These are phyloP conservation scores for Calyptomena viridis DNA, from an alignment of 2,113 vertebrate species.

Conservation along the genomic window DNA sequence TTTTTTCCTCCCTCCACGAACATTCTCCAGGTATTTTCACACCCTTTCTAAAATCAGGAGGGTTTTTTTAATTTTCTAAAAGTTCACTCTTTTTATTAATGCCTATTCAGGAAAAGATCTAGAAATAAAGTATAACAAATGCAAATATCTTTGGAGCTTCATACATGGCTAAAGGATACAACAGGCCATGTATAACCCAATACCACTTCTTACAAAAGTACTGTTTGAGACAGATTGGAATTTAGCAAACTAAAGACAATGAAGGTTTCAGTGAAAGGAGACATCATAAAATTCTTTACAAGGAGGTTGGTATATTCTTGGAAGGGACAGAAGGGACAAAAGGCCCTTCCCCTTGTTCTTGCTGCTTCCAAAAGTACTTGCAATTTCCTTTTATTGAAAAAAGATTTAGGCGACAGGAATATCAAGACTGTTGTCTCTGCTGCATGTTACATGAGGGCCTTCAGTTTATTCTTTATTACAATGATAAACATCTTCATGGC, in stretches of 20 bases:
- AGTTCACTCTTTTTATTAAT: background rate
- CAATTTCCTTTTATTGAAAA: constrained; percentile 34
- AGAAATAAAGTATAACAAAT: background rate
- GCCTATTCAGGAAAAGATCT: background rate
- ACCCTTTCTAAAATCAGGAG: background rate
- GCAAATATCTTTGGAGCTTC: background rate
- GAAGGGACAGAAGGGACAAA: background rate
- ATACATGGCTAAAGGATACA: background rate
- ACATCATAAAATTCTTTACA: background rate
- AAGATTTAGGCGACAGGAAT: constrained; percentile 25
- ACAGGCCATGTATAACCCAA: background rate
- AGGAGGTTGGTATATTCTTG: background rate
- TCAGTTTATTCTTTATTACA: constrained; percentile 11
- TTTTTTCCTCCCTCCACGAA: accelerated
- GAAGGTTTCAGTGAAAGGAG: background rate
- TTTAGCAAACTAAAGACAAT: background rate
- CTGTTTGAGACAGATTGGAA: background rate
- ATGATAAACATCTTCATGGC: background rate
- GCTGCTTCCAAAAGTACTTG: background rate
- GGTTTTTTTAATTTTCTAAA: background rate
- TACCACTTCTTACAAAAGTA: background rate
- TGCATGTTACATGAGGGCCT: background rate
- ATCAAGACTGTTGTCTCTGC: constrained; percentile 36
- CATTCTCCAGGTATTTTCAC: background rate
- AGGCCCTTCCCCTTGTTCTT: background rate